Base-by-base conservation (phyloP, 1,140 invertebrate species). In the Hycleus cichorii region DNA sequence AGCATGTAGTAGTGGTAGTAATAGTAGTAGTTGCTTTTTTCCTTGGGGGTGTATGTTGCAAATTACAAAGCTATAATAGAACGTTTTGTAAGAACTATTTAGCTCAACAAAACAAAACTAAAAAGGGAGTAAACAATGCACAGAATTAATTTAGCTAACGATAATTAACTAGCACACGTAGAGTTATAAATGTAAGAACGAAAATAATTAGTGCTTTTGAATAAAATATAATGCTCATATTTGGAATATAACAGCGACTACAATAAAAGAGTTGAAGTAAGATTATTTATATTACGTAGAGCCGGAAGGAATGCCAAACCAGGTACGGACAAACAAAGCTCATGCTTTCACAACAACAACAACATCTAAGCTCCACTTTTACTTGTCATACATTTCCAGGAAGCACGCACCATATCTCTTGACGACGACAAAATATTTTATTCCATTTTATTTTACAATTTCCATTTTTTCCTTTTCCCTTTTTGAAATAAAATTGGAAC, bases 261-360 rank as follows among this genome's bases (percentile, higher is more conserved):
- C 50, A 59, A 59, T 51, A 59, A 59, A 59, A 59, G 58, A 54
- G 58, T 54, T 47, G 58, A 53, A 55, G 58, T 55, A 59, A 59
- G 58, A 59, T 59, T 59, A 59, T 59, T 59, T 59, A 59, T 59
- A 54, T 52, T 59, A 59, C 46, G 52, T 59, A 47, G 47, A 59
- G 39, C 58, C 58, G 58, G 58, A 59, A 59, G 58, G 58, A 59
- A 59, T 49, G 46, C 57, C 18, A 7, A 52, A 50, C 48, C 49
- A 58, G 43, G 47, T 51, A 58, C 49, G 42, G 44, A 53, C 51
- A 53, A 53, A 53, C 51, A 53, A 53, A 46, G 51, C 51, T 46
- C 42, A 32, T 27, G 43, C 51, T 45, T 53, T 53, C 46, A 26
- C 32, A 32, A 32, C 32, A 32, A 32, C 32, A 32, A 5, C 32